These are phyloP conservation scores for Holothuria leucospilota DNA, from an alignment of 53 echinoderm and acorn worm species.

Conservation along the genomic window DNA sequence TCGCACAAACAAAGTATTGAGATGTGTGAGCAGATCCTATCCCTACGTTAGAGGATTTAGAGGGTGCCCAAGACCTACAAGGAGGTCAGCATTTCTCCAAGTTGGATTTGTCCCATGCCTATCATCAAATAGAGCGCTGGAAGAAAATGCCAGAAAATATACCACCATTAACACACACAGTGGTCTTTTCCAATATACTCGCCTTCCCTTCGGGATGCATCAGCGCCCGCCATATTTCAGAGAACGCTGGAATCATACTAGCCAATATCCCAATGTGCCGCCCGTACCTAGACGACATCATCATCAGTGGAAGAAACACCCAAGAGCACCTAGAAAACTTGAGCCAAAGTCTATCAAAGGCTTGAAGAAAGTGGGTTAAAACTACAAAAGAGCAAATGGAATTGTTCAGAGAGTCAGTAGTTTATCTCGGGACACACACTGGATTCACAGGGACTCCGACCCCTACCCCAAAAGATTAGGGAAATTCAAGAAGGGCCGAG, in stretches of 20 bases:
- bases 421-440: slow-evolving; percentile 65
- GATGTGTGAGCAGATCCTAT: slow-evolving; percentile 68
- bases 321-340: slow-evolving; percentile 66
- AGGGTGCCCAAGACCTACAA: no score
- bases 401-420: slow-evolving; percentile 57
- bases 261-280: slow-evolving; percentile 53
- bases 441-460: slow-evolving; percentile 23
- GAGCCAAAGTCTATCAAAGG: slow-evolving; percentile 25
- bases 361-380: slow-evolving; percentile 58
- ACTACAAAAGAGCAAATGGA: slow-evolving; percentile 69
- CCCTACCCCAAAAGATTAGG: slow-evolving; percentile 52
- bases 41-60: slow-evolving; percentile 51
- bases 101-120: slow-evolving; percentile 72
- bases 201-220: slow-evolving; percentile 58
- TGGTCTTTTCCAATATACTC: slow-evolving; percentile 45
- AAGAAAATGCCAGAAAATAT: no score
- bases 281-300: slow-evolving; percentile 70
- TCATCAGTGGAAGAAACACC: slow-evolving; percentile 60
- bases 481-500: no score
- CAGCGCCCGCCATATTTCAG: slow-evolving; percentile 58
- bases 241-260: slow-evolving; percentile 41
- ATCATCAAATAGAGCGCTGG: slow-evolving; percentile 47
- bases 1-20: slow-evolving; percentile 60
- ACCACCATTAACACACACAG: slow-evolving; percentile 56
- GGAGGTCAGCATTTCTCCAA: slow-evolving; percentile 65